Evolutionary conservation across 2,113 vertebrate genomes (phyloP), one percentile per base, ranked within the genome.

Genomic region (Prinia subflava): DNA sequence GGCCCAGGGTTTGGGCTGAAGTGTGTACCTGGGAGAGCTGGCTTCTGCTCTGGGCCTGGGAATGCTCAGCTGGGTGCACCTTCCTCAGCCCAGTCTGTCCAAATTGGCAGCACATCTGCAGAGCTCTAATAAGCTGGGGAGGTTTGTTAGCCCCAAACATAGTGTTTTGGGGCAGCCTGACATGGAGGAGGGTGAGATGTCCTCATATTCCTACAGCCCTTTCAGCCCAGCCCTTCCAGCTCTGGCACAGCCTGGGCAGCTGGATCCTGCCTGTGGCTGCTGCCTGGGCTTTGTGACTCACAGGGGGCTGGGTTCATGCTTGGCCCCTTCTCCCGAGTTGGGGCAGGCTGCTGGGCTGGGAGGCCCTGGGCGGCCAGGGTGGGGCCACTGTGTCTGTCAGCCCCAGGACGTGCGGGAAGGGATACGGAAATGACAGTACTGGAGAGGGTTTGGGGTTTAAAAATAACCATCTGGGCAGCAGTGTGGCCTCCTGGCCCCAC

Each of bases 1-100:
- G 50, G n/a, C 15, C 12, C 0, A 0, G n/a, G 21, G 8, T 46
- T 80, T 0, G 1, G 30, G 14, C 11, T 59, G 35, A 60, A 50
- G n/a, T 15, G 13, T 0, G 0, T 25, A 42, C 22, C 27, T 35
- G 11, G 3, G 31, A 42, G 56, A 82, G 60, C 20, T 0, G 11
- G 53, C 42, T 70, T 37, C 52, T 82, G 82, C 47, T 19, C 31
- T 1, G 7, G 13, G 55, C 44, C 55, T 33, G 28, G 55, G n/a
- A 11, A 9, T 74, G 50, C 24, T 62, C 21, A 35, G 23, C 37
- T 3, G 7, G 16, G 14, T 56, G 28, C 44, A 17, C 13, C 28
- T 28, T 31, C 37, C 37, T 68, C 0, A 0, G n/a, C 49, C 57
- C 41, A 35, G 52, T 46, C 44, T 49, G 47, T 53, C 18, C 19